These are phyloP conservation scores for Oreochromis mossambicus DNA, from an alignment of 2,797 vertebrate genomes.

Conservation along the genomic window DNA sequence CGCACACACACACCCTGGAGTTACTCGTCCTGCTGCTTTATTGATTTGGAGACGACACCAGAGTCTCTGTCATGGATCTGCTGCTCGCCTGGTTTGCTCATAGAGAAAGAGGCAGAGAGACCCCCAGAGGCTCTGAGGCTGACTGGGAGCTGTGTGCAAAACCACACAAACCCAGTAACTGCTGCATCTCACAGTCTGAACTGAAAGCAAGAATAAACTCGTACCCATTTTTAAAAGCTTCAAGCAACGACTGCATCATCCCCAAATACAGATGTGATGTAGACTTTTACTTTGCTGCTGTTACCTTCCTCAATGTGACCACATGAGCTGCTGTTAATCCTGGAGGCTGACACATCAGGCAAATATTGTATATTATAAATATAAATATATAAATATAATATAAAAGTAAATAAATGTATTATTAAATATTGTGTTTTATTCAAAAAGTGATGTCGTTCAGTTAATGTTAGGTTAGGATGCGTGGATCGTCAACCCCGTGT, in stretches of 20 bases:
- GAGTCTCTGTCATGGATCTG: slow-evolving; percentile 65
- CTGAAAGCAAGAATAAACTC: neutral
- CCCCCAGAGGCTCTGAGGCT: neutral
- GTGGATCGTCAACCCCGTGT: too few relatives aligned
- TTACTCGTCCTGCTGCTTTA: slow-evolving; percentile 41
- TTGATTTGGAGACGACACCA: slow-evolving; percentile 75
- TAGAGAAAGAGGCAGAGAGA: neutral
- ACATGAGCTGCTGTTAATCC: slow-evolving; percentile 47
- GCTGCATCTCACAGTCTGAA: neutral
- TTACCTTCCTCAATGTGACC: slow-evolving; percentile 61
- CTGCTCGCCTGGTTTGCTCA: slow-evolving; percentile 52
- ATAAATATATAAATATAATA: too few relatives aligned
- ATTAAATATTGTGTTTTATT: too few relatives aligned
- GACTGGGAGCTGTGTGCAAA: neutral
- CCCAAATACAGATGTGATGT: neutral
- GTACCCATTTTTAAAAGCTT: neutral
- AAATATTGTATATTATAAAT: neutral
- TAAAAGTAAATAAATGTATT: too few relatives aligned
- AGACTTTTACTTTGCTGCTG: slow-evolving; percentile 68
- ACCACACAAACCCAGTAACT: neutral
- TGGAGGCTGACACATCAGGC: neutral
- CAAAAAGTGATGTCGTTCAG: too few relatives aligned
- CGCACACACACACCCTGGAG: neutral
- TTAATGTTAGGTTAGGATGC: too few relatives aligned
- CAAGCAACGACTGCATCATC: neutral